Conservation (phyloP, 2,113 vertebrate genomes). For the Anhinga rufa region DNA sequence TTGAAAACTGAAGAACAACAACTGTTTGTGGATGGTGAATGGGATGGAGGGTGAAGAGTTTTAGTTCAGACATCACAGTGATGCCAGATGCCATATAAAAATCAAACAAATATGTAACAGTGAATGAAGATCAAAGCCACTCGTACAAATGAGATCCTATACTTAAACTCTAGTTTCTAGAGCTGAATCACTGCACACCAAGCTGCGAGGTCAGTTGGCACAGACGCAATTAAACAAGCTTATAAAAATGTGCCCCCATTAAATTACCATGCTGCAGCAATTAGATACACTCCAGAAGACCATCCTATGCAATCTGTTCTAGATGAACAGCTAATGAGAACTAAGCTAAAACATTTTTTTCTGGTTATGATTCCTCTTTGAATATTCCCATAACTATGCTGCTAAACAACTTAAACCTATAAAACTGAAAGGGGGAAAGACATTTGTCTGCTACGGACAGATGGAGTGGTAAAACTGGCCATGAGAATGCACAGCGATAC, state of each 20-base stretch:
- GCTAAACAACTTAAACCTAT: background rate
- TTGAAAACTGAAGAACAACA: background rate
- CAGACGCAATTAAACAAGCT: background rate
- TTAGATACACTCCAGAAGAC: slow-evolving; percentile 33
- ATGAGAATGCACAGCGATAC: background rate
- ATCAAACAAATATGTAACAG: background rate
- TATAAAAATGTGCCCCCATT: background rate
- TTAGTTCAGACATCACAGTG: background rate
- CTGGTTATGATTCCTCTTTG: slow-evolving; percentile 11
- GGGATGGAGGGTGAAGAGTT: background rate
- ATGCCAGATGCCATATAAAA: background rate
- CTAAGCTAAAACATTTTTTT: background rate
- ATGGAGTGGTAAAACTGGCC: slow-evolving; percentile 22
- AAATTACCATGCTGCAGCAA: slow-evolving; percentile 16
- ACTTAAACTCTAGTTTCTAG: background rate
- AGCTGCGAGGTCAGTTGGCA: slow-evolving; percentile 29
- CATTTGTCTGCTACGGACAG: slow-evolving; percentile 9
- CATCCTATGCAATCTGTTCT: slow-evolving; percentile 45
- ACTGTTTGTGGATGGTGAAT: background rate
- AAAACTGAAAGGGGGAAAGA: background rate
- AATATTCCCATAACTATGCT: slow-evolving; percentile 29
- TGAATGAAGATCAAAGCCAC: background rate
- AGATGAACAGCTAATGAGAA: slow-evolving; percentile 28
- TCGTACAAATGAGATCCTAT: background rate
- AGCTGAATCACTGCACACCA: background rate